Evolutionary conservation across 2,113 vertebrate species (phyloP).

Genomic region (Sula dactylatra): DNA sequence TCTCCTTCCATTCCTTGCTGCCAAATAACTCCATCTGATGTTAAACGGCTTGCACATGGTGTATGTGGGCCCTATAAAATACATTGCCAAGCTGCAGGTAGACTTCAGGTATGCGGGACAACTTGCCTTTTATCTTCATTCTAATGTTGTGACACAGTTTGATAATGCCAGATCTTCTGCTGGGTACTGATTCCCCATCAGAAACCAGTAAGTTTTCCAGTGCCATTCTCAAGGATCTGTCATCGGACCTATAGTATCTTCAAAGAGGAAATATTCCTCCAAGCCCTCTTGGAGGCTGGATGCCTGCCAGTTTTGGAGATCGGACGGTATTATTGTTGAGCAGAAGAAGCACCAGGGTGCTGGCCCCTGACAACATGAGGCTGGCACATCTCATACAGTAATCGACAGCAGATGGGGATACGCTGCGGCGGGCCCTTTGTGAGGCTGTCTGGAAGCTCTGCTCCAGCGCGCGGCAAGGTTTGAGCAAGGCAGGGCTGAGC

Average conservation of each 20-base stretch:
- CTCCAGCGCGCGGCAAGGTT: neutral
- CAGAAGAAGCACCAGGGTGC: neutral
- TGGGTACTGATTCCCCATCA: neutral
- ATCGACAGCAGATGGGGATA: neutral
- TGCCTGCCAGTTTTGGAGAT: neutral
- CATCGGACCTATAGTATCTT: fast-evolving
- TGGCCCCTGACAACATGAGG: neutral
- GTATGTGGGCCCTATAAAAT: neutral
- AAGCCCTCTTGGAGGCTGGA: neutral
- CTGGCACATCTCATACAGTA: neutral
- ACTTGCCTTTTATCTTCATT: neutral
- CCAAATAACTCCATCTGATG: neutral
- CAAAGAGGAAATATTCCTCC: neutral
- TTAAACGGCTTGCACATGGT: neutral
- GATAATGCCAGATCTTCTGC: neutral
- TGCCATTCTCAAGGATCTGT: neutral
- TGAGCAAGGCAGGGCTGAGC: neutral
- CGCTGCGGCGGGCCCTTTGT: neutral
- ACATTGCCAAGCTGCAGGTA: neutral
- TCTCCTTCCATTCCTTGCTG: neutral
- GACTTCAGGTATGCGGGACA: neutral
- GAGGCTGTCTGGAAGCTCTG: neutral
- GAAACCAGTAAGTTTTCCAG: neutral
- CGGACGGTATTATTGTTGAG: neutral
- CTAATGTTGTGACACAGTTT: neutral